phyloP scores from a whole-genome alignment of 1,140 invertebrate genomes.

The Tetragnatha versicolor region DNA sequence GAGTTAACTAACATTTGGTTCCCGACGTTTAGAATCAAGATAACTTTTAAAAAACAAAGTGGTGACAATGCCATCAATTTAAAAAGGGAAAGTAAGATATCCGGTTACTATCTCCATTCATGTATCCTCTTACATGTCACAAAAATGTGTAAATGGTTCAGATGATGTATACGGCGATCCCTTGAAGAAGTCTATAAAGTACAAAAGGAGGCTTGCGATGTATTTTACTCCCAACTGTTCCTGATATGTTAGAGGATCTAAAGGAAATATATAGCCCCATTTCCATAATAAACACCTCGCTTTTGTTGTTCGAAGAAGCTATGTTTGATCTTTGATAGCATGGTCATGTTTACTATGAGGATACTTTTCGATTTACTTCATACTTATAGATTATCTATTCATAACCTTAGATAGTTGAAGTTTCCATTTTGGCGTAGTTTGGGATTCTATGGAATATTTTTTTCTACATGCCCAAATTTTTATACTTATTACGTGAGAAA shows the following conservation, averaged over 20 bases:
- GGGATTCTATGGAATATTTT: too few relatives aligned
- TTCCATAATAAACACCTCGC: conserved; percentile 43
- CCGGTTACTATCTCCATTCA: conserved; percentile 5
- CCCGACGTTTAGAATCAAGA: too few relatives aligned
- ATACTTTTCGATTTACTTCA: too few relatives aligned
- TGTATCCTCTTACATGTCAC: conserved; percentile 27
- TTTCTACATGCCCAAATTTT: too few relatives aligned
- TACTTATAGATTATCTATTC: too few relatives aligned
- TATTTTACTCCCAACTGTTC: conserved; percentile 38
- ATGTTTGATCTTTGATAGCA: too few relatives aligned
- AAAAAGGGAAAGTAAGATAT: neutral
- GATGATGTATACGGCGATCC: conserved; percentile 20
- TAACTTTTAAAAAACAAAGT: too few relatives aligned
- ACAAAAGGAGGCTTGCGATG: conserved; percentile 11
- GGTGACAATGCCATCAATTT: neutral
- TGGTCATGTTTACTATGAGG: too few relatives aligned
- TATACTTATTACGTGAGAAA: too few relatives aligned
- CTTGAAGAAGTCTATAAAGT: neutral
- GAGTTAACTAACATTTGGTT: too few relatives aligned
- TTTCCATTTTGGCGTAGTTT: too few relatives aligned
- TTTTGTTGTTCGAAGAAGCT: conserved; percentile 1
- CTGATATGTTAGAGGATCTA: conserved; percentile 31
- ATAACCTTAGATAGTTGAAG: too few relatives aligned
- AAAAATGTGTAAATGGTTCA: conserved; percentile 28
- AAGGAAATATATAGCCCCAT: conserved; percentile 42